phyloP scores from a whole-genome alignment of 1,140 invertebrate genomes.

The Phocides pigmalion region DNA sequence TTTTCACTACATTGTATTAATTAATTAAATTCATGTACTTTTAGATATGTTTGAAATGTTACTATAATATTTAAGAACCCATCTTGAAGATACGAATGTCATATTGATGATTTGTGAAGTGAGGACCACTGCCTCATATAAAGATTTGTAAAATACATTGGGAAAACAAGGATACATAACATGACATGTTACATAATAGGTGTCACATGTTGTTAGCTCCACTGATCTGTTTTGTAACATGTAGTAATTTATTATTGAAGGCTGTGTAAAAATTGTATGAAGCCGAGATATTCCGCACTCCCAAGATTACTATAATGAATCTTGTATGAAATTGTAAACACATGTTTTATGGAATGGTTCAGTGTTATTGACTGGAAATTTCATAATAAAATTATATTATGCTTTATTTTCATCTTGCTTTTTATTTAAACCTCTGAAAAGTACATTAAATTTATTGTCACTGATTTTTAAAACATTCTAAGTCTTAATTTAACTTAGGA shows the following conservation, averaged over 20 bases:
- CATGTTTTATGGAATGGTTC: slow-evolving; percentile 79
- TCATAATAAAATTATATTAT: slow-evolving; percentile 84
- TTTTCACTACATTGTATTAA: no score
- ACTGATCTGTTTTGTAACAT: slow-evolving; percentile 80
- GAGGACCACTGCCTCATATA: no score
- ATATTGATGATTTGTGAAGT: no score
- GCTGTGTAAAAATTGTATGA: slow-evolving; percentile 79
- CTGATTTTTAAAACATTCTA: background rate
- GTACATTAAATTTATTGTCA: no score
- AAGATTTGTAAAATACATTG: slow-evolving; percentile 77
- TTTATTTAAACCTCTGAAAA: slow-evolving; percentile 60
- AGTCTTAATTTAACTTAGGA: no score
- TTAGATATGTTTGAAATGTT: no score
- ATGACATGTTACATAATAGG: slow-evolving; percentile 41
- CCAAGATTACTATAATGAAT: slow-evolving; percentile 62
- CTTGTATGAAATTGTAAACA: slow-evolving; percentile 75
- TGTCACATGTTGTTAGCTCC: slow-evolving; percentile 66
- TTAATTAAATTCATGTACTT: no score
- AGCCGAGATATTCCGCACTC: slow-evolving; percentile 68
- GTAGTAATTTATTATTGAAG: slow-evolving; percentile 79
- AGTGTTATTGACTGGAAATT: slow-evolving; percentile 82
- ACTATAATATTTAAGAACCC: no score
- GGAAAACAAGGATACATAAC: slow-evolving; percentile 45
- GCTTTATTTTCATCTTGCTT: slow-evolving; percentile 79
- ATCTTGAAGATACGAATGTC: no score